These are phyloP conservation scores for Rhinogobio ventralis DNA, from an alignment of 2,797 vertebrate species.

Conservation along the genomic window DNA sequence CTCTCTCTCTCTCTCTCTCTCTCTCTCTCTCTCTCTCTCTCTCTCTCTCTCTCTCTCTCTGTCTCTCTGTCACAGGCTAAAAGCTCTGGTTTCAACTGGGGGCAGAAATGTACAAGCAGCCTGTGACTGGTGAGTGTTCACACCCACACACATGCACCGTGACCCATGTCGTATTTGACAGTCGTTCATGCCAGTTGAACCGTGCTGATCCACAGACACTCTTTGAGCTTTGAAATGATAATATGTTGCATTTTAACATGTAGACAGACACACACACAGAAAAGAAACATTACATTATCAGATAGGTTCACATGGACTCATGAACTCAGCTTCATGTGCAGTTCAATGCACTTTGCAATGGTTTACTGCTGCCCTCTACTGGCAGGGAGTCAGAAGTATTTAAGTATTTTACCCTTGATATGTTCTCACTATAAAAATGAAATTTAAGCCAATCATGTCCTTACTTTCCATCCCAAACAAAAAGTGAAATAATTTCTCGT, in stretches of 20 bases:
- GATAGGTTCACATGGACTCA: background rate
- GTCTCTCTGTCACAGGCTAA: slow-evolving; percentile 80
- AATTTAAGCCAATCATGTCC: background rate
- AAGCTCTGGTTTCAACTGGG: slow-evolving; percentile 94
- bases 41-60: slow-evolving; percentile 49
- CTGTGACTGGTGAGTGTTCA: slow-evolving; percentile 93
- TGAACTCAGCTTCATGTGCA: background rate
- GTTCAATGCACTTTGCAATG: background rate
- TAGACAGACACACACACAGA: background rate
- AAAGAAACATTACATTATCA: background rate
- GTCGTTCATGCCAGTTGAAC: slow-evolving; percentile 12
- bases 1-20: slow-evolving; percentile 44
- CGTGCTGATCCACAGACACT: background rate
- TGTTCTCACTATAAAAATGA: background rate
- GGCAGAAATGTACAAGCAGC: slow-evolving; percentile 97
- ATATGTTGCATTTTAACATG: background rate
- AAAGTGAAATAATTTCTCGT: background rate
- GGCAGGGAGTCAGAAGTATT: slow-evolving; percentile 37
- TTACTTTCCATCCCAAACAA: background rate
- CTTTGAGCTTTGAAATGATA: background rate
- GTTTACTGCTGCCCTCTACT: slow-evolving; percentile 69
- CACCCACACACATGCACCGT: background rate
- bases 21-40: slow-evolving; percentile 38
- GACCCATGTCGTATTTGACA: slow-evolving; percentile 23
- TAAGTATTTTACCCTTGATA: background rate